phyloP scores from a whole-genome alignment of 2,888 invertebrate species.

The Leptopilina syphax region DNA sequence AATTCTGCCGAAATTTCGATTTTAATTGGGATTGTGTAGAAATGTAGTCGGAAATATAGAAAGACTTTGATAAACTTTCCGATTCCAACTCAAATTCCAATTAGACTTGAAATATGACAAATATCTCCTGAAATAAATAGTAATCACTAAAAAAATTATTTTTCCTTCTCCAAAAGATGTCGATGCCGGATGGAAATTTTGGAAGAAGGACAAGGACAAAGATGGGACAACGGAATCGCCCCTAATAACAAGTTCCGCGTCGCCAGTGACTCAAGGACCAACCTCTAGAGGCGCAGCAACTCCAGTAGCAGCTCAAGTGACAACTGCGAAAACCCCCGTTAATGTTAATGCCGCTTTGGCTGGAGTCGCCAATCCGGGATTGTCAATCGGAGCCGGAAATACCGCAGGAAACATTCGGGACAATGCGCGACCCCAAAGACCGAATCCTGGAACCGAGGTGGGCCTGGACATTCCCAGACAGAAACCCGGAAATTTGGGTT shows the following conservation, averaged over 20 bases:
- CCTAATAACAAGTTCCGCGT: slow-evolving; percentile 4
- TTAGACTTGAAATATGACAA: too few species aligned
- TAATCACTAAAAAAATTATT: not conserved
- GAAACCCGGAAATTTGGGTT: slow-evolving; percentile 62
- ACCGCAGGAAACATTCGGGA: slow-evolving; percentile 61
- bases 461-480: slow-evolving; percentile 64
- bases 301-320: slow-evolving; percentile 24
- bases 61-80: too few species aligned
- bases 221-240: slow-evolving; percentile 44
- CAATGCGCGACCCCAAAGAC: slow-evolving; percentile 60
- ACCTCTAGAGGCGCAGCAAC: slow-evolving; percentile 40
- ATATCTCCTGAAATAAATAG: not conserved
- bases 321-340: slow-evolving; percentile 13
- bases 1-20: too few species aligned
- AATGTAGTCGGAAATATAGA: too few species aligned
- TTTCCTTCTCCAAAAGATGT: slow-evolving; percentile 46
- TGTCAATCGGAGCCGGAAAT: slow-evolving; percentile 65
- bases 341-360: slow-evolving; percentile 62
- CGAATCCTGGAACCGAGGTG: slow-evolving; percentile 72
- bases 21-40: too few species aligned
- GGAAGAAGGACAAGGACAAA: slow-evolving; percentile 65
- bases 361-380: slow-evolving; percentile 64
- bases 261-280: slow-evolving; percentile 36
- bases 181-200: slow-evolving; percentile 72
- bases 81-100: too few species aligned